phyloP scores from a whole-genome alignment of 1,140 invertebrate genomes.

The Holotrichia oblita region DNA sequence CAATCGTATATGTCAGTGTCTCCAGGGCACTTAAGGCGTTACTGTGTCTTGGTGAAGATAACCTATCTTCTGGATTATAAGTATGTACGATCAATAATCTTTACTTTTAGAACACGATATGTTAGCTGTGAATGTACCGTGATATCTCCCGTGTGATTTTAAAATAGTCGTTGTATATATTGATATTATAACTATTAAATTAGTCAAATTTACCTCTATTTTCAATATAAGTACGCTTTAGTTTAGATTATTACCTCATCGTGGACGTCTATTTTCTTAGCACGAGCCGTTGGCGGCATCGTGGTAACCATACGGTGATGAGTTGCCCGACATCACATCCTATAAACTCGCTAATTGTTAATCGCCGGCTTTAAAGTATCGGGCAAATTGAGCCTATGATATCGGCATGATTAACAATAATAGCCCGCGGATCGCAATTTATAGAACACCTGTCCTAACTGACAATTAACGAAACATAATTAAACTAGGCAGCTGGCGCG shows the following conservation, averaged over 20 bases:
- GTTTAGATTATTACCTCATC: too few relatives aligned
- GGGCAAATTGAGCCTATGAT: conserved; percentile 40
- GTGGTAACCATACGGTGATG: background rate
- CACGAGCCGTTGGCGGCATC: background rate
- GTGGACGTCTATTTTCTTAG: too few relatives aligned
- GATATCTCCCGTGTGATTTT: too few relatives aligned
- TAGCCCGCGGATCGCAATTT: conserved; percentile 40
- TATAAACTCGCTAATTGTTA: conserved; percentile 31
- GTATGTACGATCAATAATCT: background rate
- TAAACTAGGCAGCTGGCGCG: conserved; percentile 36
- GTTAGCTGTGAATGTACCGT: background rate
- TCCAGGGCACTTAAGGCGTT: background rate
- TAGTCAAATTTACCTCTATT: too few relatives aligned
- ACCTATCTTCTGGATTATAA: background rate
- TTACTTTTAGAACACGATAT: background rate
- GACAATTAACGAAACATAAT: conserved; percentile 41
- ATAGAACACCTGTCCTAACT: conserved; percentile 42
- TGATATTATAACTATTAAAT: too few relatives aligned
- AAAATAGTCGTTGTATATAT: too few relatives aligned
- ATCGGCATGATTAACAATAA: conserved; percentile 43
- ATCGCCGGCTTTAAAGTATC: conserved; percentile 31
- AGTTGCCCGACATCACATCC: background rate
- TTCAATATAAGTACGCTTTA: too few relatives aligned
- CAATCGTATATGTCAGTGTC: conserved; percentile 28
- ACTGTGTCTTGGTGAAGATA: background rate